Percentiles rank a stretch among this genome's conserved stretches.
Conservation (phyloP, 2,113 vertebrate species). For the Jaculus jaculus region DNA sequence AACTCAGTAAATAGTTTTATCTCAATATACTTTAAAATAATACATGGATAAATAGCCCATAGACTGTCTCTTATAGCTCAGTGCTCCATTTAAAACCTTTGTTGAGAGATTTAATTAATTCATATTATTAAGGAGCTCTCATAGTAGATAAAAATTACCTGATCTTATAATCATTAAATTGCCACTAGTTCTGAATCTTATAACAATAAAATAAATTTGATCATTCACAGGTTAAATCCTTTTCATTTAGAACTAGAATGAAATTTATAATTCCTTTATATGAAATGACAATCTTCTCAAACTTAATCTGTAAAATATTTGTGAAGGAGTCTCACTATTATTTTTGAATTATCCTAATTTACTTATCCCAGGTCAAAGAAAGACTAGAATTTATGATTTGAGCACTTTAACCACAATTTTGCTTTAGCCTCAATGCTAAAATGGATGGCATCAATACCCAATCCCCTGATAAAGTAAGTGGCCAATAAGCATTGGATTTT, state of each 20-base stretch:
- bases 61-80: conserved; percentile 9
- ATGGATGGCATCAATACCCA: not conserved
- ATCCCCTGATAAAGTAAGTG: not conserved
- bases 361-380: not conserved
- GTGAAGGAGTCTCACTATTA: not conserved
- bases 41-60: not conserved
- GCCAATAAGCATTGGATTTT: conserved; percentile 5
- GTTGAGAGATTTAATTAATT: conserved; percentile 68
- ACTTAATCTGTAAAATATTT: conserved; percentile 49
- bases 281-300: conserved; percentile 46
- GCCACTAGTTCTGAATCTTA: conserved; percentile 64
- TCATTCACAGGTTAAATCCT: conserved; percentile 37
- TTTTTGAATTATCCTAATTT: conserved; percentile 24
- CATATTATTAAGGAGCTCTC: conserved; percentile 60
- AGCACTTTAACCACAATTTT: not conserved
- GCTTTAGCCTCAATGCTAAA: not conserved
- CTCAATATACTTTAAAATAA: conserved; percentile 60
- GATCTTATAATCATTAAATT: conserved; percentile 75
- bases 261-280: conserved; percentile 55
- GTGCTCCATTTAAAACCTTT: conserved; percentile 39
- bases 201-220: conserved; percentile 68
- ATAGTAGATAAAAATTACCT: conserved; percentile 74
- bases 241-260: conserved; percentile 12
- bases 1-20: conserved; percentile 52
- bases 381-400: conserved; percentile 34